A percentile compares a stretch with the other conserved stretches of the same genome.
These are phyloP conservation scores for Oikopleura vanhoeffeni DNA, from an alignment of 23 tunicate genomes.

Conservation along the genomic window DNA sequence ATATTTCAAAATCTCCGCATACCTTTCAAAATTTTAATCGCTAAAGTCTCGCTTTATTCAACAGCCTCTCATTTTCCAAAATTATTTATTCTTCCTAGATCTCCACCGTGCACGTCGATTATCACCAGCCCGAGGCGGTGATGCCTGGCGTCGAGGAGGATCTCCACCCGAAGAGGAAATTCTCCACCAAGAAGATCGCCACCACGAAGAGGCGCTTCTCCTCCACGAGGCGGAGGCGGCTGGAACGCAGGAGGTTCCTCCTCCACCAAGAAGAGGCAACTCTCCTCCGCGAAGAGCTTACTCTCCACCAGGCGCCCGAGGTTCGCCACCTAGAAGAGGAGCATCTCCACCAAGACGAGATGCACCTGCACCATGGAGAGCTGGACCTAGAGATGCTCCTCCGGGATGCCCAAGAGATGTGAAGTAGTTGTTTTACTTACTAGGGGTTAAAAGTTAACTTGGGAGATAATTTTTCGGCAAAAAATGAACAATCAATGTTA, in stretches of 20 bases:
- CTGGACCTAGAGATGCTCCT: conserved; percentile 9
- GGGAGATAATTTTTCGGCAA: too few relatives aligned
- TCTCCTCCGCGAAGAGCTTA: conserved; percentile 30
- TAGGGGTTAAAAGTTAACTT: too few relatives aligned
- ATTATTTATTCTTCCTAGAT: too few relatives aligned
- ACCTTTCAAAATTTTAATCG: too few relatives aligned
- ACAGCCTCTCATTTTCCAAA: too few relatives aligned
- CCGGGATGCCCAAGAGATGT: not conserved
- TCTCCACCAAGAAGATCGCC: not conserved
- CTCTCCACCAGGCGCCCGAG: conserved; percentile 29
- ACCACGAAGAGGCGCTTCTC: conserved; percentile 17
- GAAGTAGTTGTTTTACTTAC: too few relatives aligned
- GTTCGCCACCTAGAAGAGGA: not conserved
- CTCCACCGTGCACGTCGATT: not conserved
- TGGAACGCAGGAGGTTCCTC: conserved; percentile 17
- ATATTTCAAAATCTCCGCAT: too few relatives aligned
- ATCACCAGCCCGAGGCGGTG: not conserved
- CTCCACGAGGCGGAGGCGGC: conserved; percentile 18
- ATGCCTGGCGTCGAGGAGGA: conserved; percentile 19
- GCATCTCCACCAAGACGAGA: conserved; percentile 43
- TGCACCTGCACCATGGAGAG: conserved; percentile 42
- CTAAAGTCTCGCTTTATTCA: too few relatives aligned
- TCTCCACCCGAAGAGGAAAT: not conserved
- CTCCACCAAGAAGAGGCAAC: conserved; percentile 40
- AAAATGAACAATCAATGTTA: too few relatives aligned